Evolutionary conservation across 1,140 invertebrate genomes (phyloP).

Genomic region (Planococcus citri): DNA sequence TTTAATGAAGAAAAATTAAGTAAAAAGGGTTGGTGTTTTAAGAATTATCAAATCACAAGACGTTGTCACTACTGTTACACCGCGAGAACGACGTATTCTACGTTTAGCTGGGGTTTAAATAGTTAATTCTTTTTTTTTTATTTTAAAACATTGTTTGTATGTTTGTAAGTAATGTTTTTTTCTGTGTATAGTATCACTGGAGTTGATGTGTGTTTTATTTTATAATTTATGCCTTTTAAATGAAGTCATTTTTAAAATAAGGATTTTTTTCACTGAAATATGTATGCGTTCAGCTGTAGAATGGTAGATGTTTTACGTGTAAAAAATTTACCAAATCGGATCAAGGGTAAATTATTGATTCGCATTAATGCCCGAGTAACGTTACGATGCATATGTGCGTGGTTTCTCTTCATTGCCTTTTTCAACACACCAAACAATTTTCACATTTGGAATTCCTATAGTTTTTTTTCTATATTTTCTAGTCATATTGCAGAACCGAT

Average conservation of each 20-base stretch:
- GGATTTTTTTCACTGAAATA: no score
- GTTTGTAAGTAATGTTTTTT: neutral
- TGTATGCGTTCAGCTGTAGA: no score
- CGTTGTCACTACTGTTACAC: no score
- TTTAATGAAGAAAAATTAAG: no score
- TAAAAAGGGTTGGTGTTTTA: neutral
- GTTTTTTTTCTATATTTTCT: neutral
- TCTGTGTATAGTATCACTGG: neutral
- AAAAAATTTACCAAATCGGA: neutral
- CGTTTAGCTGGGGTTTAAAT: neutral
- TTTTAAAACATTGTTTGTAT: neutral
- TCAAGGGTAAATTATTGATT: neutral
- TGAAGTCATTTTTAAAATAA: no score
- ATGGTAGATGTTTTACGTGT: neutral
- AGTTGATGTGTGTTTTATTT: neutral
- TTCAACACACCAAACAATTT: neutral
- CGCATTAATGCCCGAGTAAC: neutral
- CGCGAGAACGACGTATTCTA: neutral
- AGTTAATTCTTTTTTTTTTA: neutral
- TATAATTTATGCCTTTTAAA: neutral
- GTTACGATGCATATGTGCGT: neutral
- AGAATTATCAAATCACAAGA: no score
- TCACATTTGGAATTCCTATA: no score
- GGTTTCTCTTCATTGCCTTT: neutral
- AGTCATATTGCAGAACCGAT: neutral